phyloP scores from a whole-genome alignment of 2,888 invertebrate species.

The Leptopilina drosophilae region DNA sequence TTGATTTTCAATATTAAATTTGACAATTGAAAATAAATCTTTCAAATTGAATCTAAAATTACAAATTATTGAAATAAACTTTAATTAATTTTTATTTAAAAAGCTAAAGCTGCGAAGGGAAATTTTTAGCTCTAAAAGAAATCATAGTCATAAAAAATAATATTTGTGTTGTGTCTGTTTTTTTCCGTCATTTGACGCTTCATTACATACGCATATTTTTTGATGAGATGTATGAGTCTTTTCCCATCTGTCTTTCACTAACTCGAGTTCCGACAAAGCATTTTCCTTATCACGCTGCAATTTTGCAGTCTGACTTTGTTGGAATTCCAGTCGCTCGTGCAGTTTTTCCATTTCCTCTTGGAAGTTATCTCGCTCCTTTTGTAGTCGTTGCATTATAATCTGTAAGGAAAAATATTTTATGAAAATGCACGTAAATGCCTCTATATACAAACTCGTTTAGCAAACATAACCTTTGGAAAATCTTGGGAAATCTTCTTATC shows the following conservation, averaged over 20 bases:
- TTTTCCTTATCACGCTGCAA: constrained; percentile 91
- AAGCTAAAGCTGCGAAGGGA: too few relatives aligned
- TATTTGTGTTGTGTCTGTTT: too few relatives aligned
- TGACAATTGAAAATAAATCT: too few relatives aligned
- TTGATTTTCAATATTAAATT: too few relatives aligned
- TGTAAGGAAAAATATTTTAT: constrained; percentile 65
- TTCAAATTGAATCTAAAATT: too few relatives aligned
- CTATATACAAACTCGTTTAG: too few relatives aligned
- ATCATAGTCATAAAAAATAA: too few relatives aligned
- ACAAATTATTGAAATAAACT: too few relatives aligned
- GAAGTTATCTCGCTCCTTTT: constrained; percentile 92
- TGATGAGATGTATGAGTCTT: constrained; percentile 90
- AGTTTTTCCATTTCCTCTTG: constrained; percentile 89
- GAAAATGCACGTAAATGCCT: not conserved
- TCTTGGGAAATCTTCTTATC: not conserved
- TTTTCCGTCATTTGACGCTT: not conserved
- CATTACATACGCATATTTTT: constrained; percentile 84
- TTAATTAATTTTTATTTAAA: too few relatives aligned
- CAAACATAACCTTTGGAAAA: not conserved
- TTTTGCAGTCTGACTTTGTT: constrained; percentile 89
- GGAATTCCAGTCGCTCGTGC: constrained; percentile 89
- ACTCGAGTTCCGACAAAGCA: constrained; percentile 90
- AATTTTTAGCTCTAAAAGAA: too few relatives aligned
- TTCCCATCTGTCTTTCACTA: constrained; percentile 92
- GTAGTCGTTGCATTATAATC: constrained; percentile 86